Evolutionary conservation across 2,888 invertebrate species (phyloP), one percentile per base, ranked within the genome.

Genomic region (Diarsia brunnea): DNA sequence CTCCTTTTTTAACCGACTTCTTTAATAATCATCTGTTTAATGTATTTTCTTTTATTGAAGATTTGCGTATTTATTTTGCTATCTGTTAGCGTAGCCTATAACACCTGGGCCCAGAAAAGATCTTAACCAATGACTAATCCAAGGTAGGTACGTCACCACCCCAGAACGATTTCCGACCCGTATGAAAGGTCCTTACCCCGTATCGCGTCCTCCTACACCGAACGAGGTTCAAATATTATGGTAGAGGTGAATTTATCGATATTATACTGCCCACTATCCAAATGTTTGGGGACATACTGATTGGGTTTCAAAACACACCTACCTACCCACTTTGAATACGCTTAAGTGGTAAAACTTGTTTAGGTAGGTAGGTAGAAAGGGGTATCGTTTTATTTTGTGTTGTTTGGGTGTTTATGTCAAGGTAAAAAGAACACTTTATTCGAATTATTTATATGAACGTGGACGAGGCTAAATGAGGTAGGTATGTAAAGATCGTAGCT

Each of bases 211-310:
- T 85, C 89, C 88, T 88, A 90, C 89, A 87, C 86, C 84, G 77
- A 69, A 80, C 87, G 77, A 83, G 88, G 87, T 87, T 91, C 81
- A 76, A 88, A 88, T 90, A 92, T 91, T 90, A 91, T 89, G 90
- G 87, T 85, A 82, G 85, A 88, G 88, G 87, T 86, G 89, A 89
- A 93, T 94, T 93, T 94, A 94, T 93, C 89, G 91, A 90, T 89
- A 90, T 89, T 86, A 89, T 87, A 84, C 87, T 89, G 85, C 88
- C 86, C 89, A 86, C 86, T 82, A 84, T 81, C 78, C 87, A 91
- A 90, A 84, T 89, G 83, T 89, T 91, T 89, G 81, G 75, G 77
- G 80, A 84, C 84, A 85, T 87, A 86, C 86, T 86, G 91, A 91
- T 93, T 91, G 90, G 88, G 82, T 86, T 89, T 87, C 85, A 87